Percentiles rank a stretch among this genome's conserved stretches.
phyloP scores from a whole-genome alignment of 2,113 vertebrate species.

The zebrafish (Danio rerio) region DNA sequence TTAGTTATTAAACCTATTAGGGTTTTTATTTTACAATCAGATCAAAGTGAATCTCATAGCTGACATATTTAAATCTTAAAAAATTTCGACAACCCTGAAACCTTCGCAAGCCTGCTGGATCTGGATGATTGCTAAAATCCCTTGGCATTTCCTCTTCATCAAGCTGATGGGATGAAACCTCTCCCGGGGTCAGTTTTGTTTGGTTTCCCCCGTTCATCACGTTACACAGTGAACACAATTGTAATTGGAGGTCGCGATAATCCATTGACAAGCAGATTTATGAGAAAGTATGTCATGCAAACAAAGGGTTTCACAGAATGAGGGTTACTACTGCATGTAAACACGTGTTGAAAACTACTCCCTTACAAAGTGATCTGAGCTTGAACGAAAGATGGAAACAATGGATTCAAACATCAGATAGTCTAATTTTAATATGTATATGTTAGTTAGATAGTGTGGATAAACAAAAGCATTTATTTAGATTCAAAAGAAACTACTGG shows the following conservation, averaged over 20 bases:
- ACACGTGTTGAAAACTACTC: not conserved
- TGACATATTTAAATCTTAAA: no score
- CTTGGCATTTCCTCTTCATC: slow-evolving; percentile 61
- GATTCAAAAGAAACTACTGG: not conserved
- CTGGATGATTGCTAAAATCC: slow-evolving; percentile 58
- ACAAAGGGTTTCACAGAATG: not conserved
- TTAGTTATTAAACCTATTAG: no score
- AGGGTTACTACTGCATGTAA: not conserved
- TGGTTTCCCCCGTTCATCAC: slow-evolving; percentile 9
- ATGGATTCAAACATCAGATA: not conserved
- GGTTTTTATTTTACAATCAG: no score
- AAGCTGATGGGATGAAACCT: slow-evolving; percentile 44
- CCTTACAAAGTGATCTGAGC: not conserved
- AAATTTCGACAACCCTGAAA: slow-evolving; percentile 49
- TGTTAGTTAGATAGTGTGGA: not conserved
- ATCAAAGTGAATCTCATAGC: no score
- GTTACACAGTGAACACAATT: not conserved
- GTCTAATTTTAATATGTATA: not conserved
- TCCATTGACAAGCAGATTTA: not conserved
- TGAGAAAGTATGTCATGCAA: not conserved
- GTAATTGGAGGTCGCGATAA: not conserved
- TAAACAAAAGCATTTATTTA: not conserved
- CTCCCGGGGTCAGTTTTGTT: slow-evolving; percentile 15
- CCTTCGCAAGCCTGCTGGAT: slow-evolving; percentile 49
- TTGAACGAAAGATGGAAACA: not conserved